These are phyloP conservation scores for Blennius ocellaris DNA, from an alignment of 2,113 vertebrate genomes.

Conservation along the genomic window DNA sequence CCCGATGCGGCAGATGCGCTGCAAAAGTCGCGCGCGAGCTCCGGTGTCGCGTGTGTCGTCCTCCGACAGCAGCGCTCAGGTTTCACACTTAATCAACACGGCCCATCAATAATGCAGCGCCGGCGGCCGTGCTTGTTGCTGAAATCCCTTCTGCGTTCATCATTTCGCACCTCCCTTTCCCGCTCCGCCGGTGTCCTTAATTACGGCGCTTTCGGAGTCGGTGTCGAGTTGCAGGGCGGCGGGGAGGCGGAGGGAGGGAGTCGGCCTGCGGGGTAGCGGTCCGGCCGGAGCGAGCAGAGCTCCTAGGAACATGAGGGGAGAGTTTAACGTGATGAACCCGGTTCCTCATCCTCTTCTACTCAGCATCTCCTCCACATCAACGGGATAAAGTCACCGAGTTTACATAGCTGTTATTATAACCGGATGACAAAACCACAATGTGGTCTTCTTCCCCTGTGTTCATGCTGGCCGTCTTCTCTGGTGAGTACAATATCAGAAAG, in stretches of 20 bases:
- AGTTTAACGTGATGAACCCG: too few species aligned
- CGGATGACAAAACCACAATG: slow-evolving; percentile 49
- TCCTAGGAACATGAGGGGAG: too few species aligned
- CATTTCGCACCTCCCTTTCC: slow-evolving; percentile 68
- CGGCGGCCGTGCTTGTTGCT: slow-evolving; percentile 47
- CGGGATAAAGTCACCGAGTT: slow-evolving; percentile 33
- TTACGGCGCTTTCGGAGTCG: slow-evolving; percentile 54
- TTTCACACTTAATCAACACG: slow-evolving; percentile 76
- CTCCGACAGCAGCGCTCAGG: slow-evolving; percentile 41
- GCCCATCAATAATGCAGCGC: slow-evolving; percentile 79
- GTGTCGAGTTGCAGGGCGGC: slow-evolving; percentile 62
- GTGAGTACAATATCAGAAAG: slow-evolving; percentile 62
- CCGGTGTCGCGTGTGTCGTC: slow-evolving; percentile 49
- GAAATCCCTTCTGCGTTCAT: slow-evolving; percentile 75
- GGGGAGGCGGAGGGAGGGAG: slow-evolving; percentile 3
- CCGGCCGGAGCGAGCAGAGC: not conserved
- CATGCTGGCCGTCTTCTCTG: slow-evolving; percentile 63
- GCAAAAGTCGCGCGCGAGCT: slow-evolving; percentile 30
- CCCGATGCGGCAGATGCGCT: slow-evolving; percentile 21
- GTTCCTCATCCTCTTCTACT: too few species aligned
- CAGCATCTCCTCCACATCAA: not conserved
- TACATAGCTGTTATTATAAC: not conserved
- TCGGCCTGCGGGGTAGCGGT: slow-evolving; percentile 8
- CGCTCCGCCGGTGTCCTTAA: slow-evolving; percentile 53
- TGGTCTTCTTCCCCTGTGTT: slow-evolving; percentile 31